Base-by-base conservation (phyloP, 2,888 invertebrate species). In the Cantharis nigra region DNA sequence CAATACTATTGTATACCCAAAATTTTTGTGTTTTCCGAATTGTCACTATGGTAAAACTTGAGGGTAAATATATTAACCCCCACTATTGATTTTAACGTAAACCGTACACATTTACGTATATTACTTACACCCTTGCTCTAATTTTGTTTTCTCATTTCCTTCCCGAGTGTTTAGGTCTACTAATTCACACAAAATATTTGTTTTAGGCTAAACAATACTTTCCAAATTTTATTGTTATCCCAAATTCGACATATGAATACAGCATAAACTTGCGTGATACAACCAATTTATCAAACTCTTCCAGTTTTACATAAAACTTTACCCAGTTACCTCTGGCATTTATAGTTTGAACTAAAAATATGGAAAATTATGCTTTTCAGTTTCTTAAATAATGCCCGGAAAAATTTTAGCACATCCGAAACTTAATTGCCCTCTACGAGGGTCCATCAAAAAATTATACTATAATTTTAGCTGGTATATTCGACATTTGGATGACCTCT, bases 51-150 rank as follows among this genome's bases (percentile, higher is more conserved):
- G 49, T 49, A 49, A 49, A 49, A 49, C n/a, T 49, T 49, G n/a
- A 23, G 65, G 65, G 26, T 67, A 67, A 67, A 67, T 67, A 67
- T 67, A 67, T 67, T 67, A n/a, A 49, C 49, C 49, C 49, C 26
- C 65, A 67, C 23, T 67, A 67, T 67, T 67, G 65, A 67, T 67
- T 67, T 67, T 67, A 49, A 49, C 49, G 18, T 67, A 67, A 20
- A 23, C 65, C 16, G 65, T n/a, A 49, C 49, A 49, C 49, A 49
- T 49, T 49, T 49, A 49, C 49, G n/a, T 49, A n/a, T 49, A 49
- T 67, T 67, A 67, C 65, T 67, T 67, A 67, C 65, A 67, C 65
- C 65, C 65, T 23, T 23, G 65, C 26, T 67, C 65, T 67, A 67
- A 67, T 67, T 67, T 67, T 67, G 65, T 67, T 67, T 67, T 67